Base-by-base conservation (phyloP, 2,113 vertebrate genomes). In the Abramis brama region DNA sequence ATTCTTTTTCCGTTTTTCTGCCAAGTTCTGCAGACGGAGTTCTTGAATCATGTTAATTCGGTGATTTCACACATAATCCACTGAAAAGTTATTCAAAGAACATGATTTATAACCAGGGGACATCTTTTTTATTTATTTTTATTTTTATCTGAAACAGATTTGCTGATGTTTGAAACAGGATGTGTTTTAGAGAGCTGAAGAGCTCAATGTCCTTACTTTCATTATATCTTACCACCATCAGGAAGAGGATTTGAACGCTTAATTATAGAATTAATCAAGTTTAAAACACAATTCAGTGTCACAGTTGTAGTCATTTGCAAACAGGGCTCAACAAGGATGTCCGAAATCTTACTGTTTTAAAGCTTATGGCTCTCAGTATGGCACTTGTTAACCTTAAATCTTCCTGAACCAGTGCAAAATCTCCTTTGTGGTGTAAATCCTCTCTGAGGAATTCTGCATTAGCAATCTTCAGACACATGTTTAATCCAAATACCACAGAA, bases 391-490 rank as follows among this genome's bases (percentile, higher is more conserved):
- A 47, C 12, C 55, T 84, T 27, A 80, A 71, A 73, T 21, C 55
- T 47, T 45, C 77, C 66, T 73, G 47, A 85, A 55, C 33, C 5
- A 12, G 30, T n/a, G 17, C 50, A 85, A 52, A 81, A 82, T 21
- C 17, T 68, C 5, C 71, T 33, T 68, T 55, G 57, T 7, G 43
- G 52, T 4, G 47, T 66, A 68, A 86, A 66, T 86, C 43, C 66
- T 64, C 68, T 25, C 11, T 19, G 60, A 36, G 55, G 66, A 81
- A 86, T 74, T 71, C 15, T 33, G 33, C 64, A 71, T 80, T 73
- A 47, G 33, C 36, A 60, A 23, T 68, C 36, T 71, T 60, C 57
- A 45, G 60, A 33, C 39, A 12, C 17, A 60, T 3, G 45, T 70
- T 25, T 30, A 76, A 52, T 43, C 19, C 36, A 66, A 85, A 85